Conservation (phyloP, 2,888 invertebrate species). For the Celastrina argiolus region DNA sequence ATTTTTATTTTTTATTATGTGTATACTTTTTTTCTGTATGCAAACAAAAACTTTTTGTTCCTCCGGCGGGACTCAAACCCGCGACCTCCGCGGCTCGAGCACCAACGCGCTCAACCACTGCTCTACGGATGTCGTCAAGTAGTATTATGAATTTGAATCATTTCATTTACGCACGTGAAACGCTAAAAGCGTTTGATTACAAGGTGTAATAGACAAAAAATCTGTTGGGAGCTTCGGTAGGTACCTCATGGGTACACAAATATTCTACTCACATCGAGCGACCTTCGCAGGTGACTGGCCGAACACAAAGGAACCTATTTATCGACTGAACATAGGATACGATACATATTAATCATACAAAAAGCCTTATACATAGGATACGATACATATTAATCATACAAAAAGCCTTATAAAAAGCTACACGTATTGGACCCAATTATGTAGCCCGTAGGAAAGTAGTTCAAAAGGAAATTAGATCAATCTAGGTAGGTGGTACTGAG, state of each 20-base stretch:
- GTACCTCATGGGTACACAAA: neutral
- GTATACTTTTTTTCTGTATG: too few species aligned
- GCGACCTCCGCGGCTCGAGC: too few species aligned
- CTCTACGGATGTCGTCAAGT: too few species aligned
- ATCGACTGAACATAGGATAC: conserved; percentile 32
- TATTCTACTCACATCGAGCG: conserved; percentile 22
- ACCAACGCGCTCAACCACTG: too few species aligned
- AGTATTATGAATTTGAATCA: too few species aligned
- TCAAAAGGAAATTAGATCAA: too few species aligned
- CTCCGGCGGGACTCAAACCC: too few species aligned
- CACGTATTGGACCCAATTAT: conserved; percentile 23
- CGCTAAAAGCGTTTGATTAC: neutral
- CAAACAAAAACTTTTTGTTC: too few species aligned
- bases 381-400: conserved; percentile 38
- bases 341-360: conserved; percentile 39
- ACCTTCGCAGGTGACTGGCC: conserved; percentile 47
- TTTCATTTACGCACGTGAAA: too few species aligned
- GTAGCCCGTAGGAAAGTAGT: neutral
- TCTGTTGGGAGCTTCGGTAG: neutral
- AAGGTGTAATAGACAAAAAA: neutral
- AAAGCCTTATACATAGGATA: conserved; percentile 35
- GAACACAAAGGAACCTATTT: conserved; percentile 41
- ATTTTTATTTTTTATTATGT: too few species aligned
- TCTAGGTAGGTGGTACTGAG: too few species aligned
- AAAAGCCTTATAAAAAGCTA: conserved; percentile 35